Conservation (phyloP, 2,888 invertebrate genomes). For the Coelinius sp. region DNA sequence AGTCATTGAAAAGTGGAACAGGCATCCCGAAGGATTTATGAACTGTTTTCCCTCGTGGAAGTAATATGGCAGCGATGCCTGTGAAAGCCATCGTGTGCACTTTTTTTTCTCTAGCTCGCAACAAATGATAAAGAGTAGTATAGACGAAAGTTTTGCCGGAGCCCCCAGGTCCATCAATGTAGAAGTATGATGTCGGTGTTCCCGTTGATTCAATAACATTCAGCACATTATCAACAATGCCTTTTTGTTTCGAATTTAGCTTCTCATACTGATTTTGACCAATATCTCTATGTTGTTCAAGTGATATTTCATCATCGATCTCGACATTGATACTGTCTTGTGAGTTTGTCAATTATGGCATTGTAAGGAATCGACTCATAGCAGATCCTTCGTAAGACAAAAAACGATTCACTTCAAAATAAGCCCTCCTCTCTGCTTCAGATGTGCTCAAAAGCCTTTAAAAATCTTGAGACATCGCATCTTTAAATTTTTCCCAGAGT, state of each 20-base stretch:
- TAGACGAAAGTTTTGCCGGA: constrained; percentile 68
- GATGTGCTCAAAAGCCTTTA: not conserved
- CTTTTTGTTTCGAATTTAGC: constrained; percentile 41
- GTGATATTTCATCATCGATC: not conserved
- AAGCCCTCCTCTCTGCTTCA: not conserved
- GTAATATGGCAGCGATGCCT: constrained; percentile 58
- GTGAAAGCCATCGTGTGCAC: constrained; percentile 55
- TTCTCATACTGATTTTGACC: constrained; percentile 23
- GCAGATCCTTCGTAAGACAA: constrained; percentile 25
- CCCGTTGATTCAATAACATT: not conserved
- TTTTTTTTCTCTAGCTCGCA: constrained; percentile 39
- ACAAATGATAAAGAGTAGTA: constrained; percentile 45
- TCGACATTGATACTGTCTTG: not conserved
- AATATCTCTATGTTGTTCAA: constrained; percentile 1
- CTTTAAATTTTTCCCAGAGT: constrained; percentile 51
- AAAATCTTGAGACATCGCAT: constrained; percentile 42
- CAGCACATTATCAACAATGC: constrained; percentile 35
- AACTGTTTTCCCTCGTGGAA: constrained; percentile 59
- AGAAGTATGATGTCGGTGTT: constrained; percentile 1
- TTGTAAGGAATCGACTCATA: constrained; percentile 18
- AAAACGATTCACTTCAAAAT: not conserved
- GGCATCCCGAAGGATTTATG: constrained; percentile 58
- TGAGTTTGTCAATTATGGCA: not conserved
- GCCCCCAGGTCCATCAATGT: constrained; percentile 63
- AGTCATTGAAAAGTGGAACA: constrained; percentile 42